Evolutionary conservation across 35 echinoderm and acorn worm genomes (phyloP).

Genomic region (Ophiothrix spiculata): DNA sequence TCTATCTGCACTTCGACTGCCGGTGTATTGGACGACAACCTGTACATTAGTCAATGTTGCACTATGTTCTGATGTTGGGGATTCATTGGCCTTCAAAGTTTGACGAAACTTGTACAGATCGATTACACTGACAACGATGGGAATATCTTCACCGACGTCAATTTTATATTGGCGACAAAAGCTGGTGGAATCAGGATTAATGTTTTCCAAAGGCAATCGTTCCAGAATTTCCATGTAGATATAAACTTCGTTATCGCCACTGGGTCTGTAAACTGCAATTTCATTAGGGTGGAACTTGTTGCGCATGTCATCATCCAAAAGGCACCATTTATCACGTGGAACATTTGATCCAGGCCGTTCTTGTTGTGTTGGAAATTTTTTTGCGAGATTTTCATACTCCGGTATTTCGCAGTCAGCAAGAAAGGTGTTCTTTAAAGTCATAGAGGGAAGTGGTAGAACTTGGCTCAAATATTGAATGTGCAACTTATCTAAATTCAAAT

Average conservation of each 20-base stretch:
- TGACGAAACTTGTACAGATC: conserved; percentile 20
- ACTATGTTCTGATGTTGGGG: background rate
- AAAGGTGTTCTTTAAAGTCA: background rate
- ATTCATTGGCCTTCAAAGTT: background rate
- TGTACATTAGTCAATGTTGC: too few species aligned
- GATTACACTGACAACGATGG: background rate
- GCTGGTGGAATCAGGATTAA: background rate
- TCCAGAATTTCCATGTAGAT: background rate
- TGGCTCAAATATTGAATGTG: background rate
- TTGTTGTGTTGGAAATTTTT: background rate
- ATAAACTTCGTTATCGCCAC: background rate
- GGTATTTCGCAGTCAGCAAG: background rate
- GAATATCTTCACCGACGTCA: background rate
- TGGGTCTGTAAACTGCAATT: conserved; percentile 29
- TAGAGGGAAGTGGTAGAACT: background rate
- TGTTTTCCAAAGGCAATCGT: background rate
- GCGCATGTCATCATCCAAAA: conserved; percentile 19
- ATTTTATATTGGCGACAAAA: conserved; percentile 8
- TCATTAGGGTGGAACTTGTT: conserved; percentile 17
- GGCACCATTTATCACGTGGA: conserved; percentile 9
- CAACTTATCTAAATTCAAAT: background rate
- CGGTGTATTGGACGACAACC: too few species aligned
- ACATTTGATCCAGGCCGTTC: conserved; percentile 26
- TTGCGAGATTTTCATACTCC: background rate
- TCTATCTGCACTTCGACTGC: too few species aligned